These are phyloP conservation scores for Melikaiella ostensackeni DNA, from an alignment of 2,888 invertebrate genomes.

Conservation along the genomic window DNA sequence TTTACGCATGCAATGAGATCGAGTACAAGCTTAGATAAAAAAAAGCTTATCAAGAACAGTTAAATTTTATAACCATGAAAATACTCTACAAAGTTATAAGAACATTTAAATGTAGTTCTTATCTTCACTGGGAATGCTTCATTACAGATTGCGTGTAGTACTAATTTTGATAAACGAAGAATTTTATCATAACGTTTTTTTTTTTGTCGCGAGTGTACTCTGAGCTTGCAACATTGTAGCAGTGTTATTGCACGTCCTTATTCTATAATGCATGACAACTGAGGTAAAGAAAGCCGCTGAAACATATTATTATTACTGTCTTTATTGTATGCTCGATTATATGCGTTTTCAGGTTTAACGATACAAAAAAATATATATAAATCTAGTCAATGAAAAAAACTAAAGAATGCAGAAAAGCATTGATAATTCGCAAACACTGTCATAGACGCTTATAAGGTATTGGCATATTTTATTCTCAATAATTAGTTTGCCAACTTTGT, in stretches of 20 bases:
- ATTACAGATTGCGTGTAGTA: neutral
- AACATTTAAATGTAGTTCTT: neutral
- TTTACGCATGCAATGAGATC: neutral
- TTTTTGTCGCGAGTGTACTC: neutral
- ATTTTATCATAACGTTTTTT: neutral
- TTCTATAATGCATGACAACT: neutral
- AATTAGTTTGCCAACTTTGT: neutral
- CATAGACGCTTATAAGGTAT: neutral
- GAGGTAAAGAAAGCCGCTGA: too few species aligned
- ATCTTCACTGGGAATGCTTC: neutral
- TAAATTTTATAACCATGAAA: neutral
- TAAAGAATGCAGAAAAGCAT: neutral
- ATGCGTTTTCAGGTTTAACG: neutral
- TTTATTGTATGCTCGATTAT: too few species aligned
- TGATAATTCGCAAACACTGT: conserved; percentile 2
- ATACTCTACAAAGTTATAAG: neutral
- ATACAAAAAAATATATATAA: neutral
- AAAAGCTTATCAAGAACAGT: neutral
- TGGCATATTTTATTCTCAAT: neutral
- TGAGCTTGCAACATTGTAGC: conserved; percentile 26
- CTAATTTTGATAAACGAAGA: neutral
- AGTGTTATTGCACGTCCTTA: conserved; percentile 6
- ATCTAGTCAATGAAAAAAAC: neutral
- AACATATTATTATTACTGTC: too few species aligned
- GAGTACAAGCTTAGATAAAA: neutral